These are phyloP conservation scores for Phaenicophaeus curvirostris DNA, from an alignment of 2,797 vertebrate species.

Conservation along the genomic window DNA sequence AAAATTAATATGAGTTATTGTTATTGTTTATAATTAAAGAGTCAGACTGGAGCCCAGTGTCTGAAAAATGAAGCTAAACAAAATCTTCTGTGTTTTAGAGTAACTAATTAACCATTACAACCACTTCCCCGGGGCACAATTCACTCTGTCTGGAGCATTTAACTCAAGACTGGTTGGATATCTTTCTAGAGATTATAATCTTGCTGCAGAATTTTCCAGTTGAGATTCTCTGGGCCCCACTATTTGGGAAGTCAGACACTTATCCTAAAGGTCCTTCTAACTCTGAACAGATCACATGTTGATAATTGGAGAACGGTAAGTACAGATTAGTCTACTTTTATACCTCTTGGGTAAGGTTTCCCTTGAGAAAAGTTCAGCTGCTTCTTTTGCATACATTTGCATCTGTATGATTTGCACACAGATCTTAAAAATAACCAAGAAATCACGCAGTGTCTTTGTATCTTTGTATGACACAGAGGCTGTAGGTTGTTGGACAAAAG, in stretches of 20 bases:
- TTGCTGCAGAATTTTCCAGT: background rate
- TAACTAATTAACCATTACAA: background rate
- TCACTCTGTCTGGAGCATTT: background rate
- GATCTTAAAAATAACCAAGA: background rate
- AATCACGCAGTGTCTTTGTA: background rate
- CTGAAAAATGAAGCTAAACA: background rate
- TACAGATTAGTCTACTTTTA: background rate
- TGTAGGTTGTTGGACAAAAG: background rate
- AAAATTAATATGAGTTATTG: background rate
- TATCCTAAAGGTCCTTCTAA: background rate
- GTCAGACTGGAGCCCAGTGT: background rate
- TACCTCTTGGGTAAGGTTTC: background rate
- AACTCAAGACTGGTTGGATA: background rate
- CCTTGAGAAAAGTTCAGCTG: background rate
- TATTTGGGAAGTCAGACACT: background rate
- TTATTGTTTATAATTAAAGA: background rate
- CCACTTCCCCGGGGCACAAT: background rate
- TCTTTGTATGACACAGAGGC: background rate
- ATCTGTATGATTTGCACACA: background rate
- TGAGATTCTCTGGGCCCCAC: background rate
- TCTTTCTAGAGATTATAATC: background rate
- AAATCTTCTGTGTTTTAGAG: background rate
- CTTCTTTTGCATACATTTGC: background rate
- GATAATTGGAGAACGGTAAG: background rate
- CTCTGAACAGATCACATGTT: background rate